Conservation (phyloP, 2,888 invertebrate species). For the Ennomos erosarius region DNA sequence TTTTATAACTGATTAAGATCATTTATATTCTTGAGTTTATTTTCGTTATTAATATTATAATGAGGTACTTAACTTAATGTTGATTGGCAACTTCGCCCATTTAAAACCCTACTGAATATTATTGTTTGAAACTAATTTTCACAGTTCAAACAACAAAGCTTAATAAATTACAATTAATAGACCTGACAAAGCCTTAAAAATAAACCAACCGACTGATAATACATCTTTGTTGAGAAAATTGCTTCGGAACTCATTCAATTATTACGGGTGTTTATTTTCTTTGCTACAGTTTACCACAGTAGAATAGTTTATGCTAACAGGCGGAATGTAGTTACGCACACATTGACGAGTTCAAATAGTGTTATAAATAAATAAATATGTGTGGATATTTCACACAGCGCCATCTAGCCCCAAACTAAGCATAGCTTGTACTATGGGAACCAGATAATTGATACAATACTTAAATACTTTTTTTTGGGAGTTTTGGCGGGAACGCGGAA, state of each 20-base stretch:
- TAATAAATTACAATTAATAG: slow-evolving; percentile 15
- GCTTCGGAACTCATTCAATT: slow-evolving; percentile 43
- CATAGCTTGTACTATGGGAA: too few relatives aligned
- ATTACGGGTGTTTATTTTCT: slow-evolving; percentile 43
- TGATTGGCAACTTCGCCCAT: too few relatives aligned
- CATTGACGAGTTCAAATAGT: not conserved
- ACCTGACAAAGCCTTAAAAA: slow-evolving; percentile 30
- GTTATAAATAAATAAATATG: too few relatives aligned
- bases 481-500: too few relatives aligned
- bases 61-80: too few relatives aligned
- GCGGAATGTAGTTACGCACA: not conserved
- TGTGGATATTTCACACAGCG: too few relatives aligned
- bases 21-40: too few relatives aligned
- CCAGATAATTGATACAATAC: too few relatives aligned
- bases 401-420: too few relatives aligned
- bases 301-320: not conserved
- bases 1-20: too few relatives aligned
- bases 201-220: slow-evolving; percentile 37
- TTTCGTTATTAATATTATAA: too few relatives aligned
- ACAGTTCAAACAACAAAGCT: slow-evolving; percentile 18
- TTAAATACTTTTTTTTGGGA: too few relatives aligned
- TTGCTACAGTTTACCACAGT: slow-evolving; percentile 18
- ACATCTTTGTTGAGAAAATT: slow-evolving; percentile 40
- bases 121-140: slow-evolving; percentile 5
- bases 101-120: not conserved